A percentile compares a stretch with the other conserved stretches of the same genome.
Conservation (phyloP, 2,888 invertebrate genomes). For the Caenorhabditis afra region DNA sequence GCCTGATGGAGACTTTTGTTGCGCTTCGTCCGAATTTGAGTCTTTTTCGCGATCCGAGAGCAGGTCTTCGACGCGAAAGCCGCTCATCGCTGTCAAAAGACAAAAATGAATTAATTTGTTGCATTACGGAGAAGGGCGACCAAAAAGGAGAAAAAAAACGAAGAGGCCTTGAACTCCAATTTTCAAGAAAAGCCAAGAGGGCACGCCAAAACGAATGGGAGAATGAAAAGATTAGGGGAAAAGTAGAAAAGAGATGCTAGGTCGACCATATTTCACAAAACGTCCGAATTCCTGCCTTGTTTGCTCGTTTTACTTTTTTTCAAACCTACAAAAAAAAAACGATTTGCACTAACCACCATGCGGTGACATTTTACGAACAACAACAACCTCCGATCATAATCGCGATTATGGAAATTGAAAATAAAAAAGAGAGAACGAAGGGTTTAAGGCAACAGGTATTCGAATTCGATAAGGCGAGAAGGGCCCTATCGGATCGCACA, state of each 20-base stretch:
- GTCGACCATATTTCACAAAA: conserved; percentile 12
- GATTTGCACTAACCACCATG: no score
- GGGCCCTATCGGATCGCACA: conserved; percentile 33
- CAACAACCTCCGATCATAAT: not conserved
- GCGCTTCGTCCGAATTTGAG: conserved; percentile 34
- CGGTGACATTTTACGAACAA: no score
- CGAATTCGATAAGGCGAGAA: conserved; percentile 3
- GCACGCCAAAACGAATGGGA: conserved; percentile 18
- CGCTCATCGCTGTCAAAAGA: conserved; percentile 43
- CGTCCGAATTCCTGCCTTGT: not conserved
- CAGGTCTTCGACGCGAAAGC: conserved; percentile 58
- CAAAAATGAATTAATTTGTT: not conserved
- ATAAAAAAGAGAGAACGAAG: no score
- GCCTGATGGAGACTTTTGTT: conserved; percentile 16
- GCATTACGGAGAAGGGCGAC: conserved; percentile 16
- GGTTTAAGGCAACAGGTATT: no score
- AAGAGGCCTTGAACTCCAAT: conserved; percentile 38
- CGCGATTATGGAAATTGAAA: not conserved
- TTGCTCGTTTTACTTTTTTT: not conserved
- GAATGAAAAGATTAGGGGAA: conserved; percentile 27
- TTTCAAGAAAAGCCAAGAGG: conserved; percentile 39
- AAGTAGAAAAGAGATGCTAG: conserved; percentile 26
- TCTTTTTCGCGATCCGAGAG: conserved; percentile 50
- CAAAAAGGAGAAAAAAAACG: conserved; percentile 13
- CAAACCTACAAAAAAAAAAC: not conserved